Evolutionary conservation across 1,140 invertebrate genomes (phyloP).

Genomic region (Brachystomella parvula): DNA sequence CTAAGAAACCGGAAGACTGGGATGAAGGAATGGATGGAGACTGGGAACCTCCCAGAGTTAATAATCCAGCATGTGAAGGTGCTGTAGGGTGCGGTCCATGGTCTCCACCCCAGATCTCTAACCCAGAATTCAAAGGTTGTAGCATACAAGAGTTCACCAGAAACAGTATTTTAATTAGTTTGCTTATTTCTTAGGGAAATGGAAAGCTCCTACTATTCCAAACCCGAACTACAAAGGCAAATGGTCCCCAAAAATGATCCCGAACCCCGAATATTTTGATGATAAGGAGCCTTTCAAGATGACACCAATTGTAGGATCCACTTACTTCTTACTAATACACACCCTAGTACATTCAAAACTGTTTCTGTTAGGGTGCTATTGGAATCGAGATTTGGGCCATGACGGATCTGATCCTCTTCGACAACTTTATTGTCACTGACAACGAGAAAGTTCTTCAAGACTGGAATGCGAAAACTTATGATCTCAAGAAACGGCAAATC

Average conservation of each 20-base stretch:
- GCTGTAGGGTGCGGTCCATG: slow-evolving; percentile 86
- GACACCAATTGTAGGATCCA: slow-evolving; percentile 81
- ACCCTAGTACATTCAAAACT: slow-evolving; percentile 9
- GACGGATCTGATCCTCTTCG: slow-evolving; percentile 86
- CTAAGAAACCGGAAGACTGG: slow-evolving; percentile 45
- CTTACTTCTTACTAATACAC: slow-evolving; percentile 1
- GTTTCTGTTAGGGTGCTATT: slow-evolving; percentile 62
- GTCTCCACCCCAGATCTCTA: slow-evolving; percentile 74
- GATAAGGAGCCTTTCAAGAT: slow-evolving; percentile 85
- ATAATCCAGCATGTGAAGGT: slow-evolving; percentile 79
- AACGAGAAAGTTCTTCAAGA: slow-evolving; percentile 65
- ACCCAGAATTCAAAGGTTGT: slow-evolving; percentile 85
- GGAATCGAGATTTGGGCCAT: slow-evolving; percentile 98
- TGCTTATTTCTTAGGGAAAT: slow-evolving; percentile 49
- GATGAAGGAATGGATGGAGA: slow-evolving; percentile 97
- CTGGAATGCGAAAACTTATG: slow-evolving; percentile 77
- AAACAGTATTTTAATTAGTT: too few species aligned
- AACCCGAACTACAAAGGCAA: slow-evolving; percentile 94
- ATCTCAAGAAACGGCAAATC: slow-evolving; percentile 70
- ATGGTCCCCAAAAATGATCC: slow-evolving; percentile 78
- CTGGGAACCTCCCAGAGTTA: slow-evolving; percentile 90
- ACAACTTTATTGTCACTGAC: slow-evolving; percentile 91
- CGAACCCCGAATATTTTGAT: slow-evolving; percentile 88
- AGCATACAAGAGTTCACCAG: not conserved
- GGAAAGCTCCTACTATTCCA: slow-evolving; percentile 79